Percentiles rank a stretch among this genome's conserved stretches.
These are phyloP conservation scores for Laticauda colubrina DNA, from an alignment of 2,113 vertebrate species.

Conservation along the genomic window DNA sequence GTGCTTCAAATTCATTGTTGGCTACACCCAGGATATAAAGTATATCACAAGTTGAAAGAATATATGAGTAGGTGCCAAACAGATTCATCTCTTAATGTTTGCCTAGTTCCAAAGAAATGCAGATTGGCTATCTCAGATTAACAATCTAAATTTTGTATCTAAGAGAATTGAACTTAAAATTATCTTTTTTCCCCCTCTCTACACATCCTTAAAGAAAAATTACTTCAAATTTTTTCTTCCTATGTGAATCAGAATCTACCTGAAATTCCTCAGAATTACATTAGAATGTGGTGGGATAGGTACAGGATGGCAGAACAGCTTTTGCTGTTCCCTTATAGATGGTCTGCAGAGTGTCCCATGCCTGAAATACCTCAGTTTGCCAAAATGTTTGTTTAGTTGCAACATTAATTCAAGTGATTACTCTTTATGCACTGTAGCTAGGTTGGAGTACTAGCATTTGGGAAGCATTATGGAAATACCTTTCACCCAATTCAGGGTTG, in stretches of 20 bases:
- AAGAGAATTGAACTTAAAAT: not conserved
- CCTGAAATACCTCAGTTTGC: not conserved
- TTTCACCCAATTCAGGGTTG: not conserved
- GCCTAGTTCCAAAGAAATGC: conserved; percentile 17
- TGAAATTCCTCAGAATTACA: not conserved
- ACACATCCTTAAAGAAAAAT: not conserved
- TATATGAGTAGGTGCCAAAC: not conserved
- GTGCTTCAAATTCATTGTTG: not conserved
- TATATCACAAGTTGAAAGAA: not conserved
- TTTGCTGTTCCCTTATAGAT: not conserved
- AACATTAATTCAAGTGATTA: not conserved
- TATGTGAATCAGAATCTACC: not conserved
- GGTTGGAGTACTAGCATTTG: not conserved
- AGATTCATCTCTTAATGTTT: conserved; percentile 22
- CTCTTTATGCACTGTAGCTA: not conserved
- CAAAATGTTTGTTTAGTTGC: not conserved
- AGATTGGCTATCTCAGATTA: not conserved
- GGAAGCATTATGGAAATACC: not conserved
- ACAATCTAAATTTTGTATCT: not conserved
- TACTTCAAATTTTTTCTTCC: too few relatives aligned
- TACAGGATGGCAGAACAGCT: not conserved
- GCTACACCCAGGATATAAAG: not conserved
- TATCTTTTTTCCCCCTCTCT: not conserved
- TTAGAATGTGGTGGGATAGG: not conserved
- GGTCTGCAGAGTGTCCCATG: not conserved